Evolutionary conservation across 2,113 vertebrate genomes (phyloP).

Genomic region (Melospiza georgiana): DNA sequence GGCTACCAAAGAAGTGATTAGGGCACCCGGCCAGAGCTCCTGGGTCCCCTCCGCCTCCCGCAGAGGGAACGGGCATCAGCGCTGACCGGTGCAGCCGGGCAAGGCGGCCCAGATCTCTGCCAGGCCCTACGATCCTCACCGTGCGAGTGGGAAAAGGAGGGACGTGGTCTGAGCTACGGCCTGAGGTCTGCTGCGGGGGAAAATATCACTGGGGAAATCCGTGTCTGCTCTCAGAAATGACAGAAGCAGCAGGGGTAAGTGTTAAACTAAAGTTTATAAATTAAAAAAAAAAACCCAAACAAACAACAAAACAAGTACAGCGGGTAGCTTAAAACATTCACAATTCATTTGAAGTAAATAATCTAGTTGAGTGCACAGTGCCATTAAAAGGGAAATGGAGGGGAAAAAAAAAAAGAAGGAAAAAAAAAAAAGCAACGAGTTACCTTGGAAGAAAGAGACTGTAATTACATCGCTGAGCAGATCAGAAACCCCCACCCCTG

Average conservation of each 20-base stretch:
- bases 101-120: rapidly evolving
- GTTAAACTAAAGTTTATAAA: slow-evolving; percentile 81
- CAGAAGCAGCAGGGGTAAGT: not conserved
- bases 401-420: not conserved
- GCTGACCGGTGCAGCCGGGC: not conserved
- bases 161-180: not conserved
- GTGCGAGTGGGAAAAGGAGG: not conserved
- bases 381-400: slow-evolving; percentile 50
- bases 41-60: not conserved
- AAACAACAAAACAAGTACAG: slow-evolving; percentile 46
- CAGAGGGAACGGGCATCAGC: not conserved
- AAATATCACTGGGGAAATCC: not conserved
- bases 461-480: slow-evolving; percentile 26
- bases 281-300: slow-evolving; percentile 51
- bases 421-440: not conserved
- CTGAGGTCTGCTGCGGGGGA: not conserved
- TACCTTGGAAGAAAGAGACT: slow-evolving; percentile 17
- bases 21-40: not conserved
- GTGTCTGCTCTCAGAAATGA: slow-evolving; percentile 34
- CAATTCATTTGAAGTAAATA: slow-evolving; percentile 73
- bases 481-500: not conserved
- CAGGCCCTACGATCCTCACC: not conserved
- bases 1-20: not conserved
- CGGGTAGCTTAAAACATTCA: slow-evolving; percentile 73
- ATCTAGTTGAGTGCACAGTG: slow-evolving; percentile 77